These are phyloP conservation scores for Trematocara marginatum DNA, from an alignment of 2,113 vertebrate species.

Conservation along the genomic window DNA sequence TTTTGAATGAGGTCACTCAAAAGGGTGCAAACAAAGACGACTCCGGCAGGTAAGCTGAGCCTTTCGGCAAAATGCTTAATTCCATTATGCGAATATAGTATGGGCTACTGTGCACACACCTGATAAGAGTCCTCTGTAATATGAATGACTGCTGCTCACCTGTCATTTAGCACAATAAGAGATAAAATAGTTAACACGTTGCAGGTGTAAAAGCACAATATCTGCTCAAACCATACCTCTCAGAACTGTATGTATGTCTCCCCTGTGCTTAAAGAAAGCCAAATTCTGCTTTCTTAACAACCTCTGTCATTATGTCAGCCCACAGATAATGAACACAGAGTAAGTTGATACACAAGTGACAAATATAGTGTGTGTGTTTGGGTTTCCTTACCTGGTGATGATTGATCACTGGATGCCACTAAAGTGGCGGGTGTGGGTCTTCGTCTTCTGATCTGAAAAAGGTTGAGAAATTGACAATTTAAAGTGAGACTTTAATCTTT, in stretches of 20 bases:
- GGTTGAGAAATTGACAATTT: not conserved
- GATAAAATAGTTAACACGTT: not conserved
- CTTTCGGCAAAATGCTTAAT: not conserved
- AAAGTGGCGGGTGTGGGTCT: constrained; percentile 88
- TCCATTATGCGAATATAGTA: not conserved
- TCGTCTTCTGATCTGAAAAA: constrained; percentile 84
- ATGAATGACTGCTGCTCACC: not conserved
- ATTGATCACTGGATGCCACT: constrained; percentile 90
- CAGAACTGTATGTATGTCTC: fast-evolving
- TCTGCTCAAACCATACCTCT: not conserved
- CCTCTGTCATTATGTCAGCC: not conserved
- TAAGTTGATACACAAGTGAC: not conserved
- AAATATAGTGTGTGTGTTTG: not conserved
- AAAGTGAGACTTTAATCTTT: not conserved
- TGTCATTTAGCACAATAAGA: not conserved
- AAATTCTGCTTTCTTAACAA: not conserved
- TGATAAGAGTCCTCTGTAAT: not conserved
- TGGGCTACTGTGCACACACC: not conserved
- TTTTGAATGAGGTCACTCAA: not conserved
- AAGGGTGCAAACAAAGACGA: not conserved
- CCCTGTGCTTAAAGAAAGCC: not conserved
- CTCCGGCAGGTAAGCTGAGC: fast-evolving
- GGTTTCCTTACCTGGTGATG: constrained; percentile 82
- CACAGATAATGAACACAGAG: not conserved
- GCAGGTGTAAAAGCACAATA: not conserved